Base-by-base conservation (phyloP, 92 coral and sea anemone genomes). In the Actinostola sp. region DNA sequence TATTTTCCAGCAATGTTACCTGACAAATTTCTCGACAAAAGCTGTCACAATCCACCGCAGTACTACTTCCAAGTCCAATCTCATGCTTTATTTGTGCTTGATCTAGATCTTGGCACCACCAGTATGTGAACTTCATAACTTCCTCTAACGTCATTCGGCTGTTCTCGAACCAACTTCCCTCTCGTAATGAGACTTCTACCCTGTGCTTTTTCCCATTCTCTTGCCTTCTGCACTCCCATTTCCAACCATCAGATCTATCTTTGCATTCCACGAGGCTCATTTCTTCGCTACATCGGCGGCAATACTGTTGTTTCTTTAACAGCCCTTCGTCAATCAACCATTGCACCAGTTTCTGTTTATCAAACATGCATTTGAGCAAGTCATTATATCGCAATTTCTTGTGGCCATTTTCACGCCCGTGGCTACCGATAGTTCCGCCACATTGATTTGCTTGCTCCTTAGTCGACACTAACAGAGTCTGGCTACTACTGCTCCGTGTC, bases 1-100 rank as follows among this genome's bases (percentile, higher is more conserved):
- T 48, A 17, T 51, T 67, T 39, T 55, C 73, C 26, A 39, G 34
- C 11, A 65, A 35, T 14, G 50, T 64, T 14, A 86, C 86, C 67
- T 86, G 76, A 44, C 91, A 86, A 3, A 61, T 59, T 86, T 86
- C 91, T 33, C 86, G 60, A 29, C 89, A 79, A 44, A 79, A 85
- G 56, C 65, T 85, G 36, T 67, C 77, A 86, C 85, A 85, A 42
- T 85, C 82, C 10, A 85, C 89, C 24, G 51, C 82, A 17, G 86
- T 85, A 44, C 69, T 56, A 1, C 39, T 46, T 36, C 43, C 24
- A 34, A 67, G 55, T 42, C 69, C 67, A 26, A 82, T 45, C 50
- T 74, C 80, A 65, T 61, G 81, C 25, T 57, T 61, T 28, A 81
- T 81, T 39, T 73, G 66, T 66, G 39, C 50, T 71, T 82, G 82